phyloP scores from a whole-genome alignment of 2,888 invertebrate species.

The Piscicola geometra region DNA sequence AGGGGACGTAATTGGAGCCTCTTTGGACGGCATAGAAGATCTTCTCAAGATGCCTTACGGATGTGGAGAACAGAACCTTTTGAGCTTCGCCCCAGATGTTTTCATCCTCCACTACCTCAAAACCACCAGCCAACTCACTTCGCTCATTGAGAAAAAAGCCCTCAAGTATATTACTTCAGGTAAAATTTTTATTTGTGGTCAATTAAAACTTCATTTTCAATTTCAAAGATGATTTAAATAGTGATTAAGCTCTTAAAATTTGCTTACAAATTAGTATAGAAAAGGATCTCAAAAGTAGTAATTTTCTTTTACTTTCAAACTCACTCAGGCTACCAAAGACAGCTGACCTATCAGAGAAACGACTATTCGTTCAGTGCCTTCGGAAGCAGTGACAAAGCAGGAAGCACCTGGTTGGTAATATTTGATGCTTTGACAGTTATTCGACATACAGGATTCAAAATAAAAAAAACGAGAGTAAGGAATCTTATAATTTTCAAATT shows the following conservation, averaged over 20 bases:
- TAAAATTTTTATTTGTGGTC: no score
- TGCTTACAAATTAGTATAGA: no score
- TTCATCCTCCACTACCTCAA: slow-evolving; percentile 80
- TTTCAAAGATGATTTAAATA: no score
- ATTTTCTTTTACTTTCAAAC: no score
- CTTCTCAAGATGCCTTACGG: slow-evolving; percentile 76
- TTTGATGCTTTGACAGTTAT: neutral
- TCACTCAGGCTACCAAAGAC: slow-evolving; percentile 82
- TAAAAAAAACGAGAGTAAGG: neutral
- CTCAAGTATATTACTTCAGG: slow-evolving; percentile 63
- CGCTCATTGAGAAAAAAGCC: slow-evolving; percentile 65
- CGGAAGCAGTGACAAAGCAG: slow-evolving; percentile 65
- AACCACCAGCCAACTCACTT: slow-evolving; percentile 67
- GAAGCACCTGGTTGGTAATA: slow-evolving; percentile 70
- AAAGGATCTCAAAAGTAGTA: no score
- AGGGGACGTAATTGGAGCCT: slow-evolving; percentile 75
- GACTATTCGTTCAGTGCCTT: slow-evolving; percentile 89
- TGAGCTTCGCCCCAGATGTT: slow-evolving; percentile 83
- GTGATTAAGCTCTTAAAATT: no score
- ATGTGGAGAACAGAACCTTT: slow-evolving; percentile 88
- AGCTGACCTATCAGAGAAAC: slow-evolving; percentile 75
- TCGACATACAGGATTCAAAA: no score
- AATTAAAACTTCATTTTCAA: no score
- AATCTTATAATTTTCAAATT: neutral
- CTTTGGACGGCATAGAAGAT: slow-evolving; percentile 70